phyloP scores from a whole-genome alignment of 2,113 vertebrate species.

The Pseudois nayaur region DNA sequence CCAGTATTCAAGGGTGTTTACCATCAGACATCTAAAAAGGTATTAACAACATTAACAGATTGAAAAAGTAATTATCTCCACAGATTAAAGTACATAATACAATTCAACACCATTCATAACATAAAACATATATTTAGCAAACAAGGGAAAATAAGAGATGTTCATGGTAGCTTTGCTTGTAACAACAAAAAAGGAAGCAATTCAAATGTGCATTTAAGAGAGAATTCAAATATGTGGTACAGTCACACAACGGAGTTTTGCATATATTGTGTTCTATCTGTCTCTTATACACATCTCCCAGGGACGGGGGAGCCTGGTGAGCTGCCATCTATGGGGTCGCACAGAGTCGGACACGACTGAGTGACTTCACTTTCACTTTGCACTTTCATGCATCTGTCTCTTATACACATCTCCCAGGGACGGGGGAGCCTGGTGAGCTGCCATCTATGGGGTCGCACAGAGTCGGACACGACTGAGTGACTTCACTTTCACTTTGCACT shows the following conservation, averaged over 20 bases:
- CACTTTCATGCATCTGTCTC: too few species aligned
- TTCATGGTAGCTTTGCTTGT: background rate
- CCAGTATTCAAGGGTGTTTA: background rate
- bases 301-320: too few species aligned
- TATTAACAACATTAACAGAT: background rate
- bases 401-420: too few species aligned
- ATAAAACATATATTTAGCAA: background rate
- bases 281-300: too few species aligned
- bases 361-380: too few species aligned
- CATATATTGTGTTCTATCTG: background rate
- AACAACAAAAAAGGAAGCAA: background rate
- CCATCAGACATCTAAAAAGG: background rate
- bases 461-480: too few species aligned
- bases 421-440: too few species aligned
- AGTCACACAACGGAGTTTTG: background rate
- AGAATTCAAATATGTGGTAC: background rate
- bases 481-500: too few species aligned
- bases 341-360: too few species aligned
- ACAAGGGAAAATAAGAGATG: background rate
- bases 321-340: too few species aligned
- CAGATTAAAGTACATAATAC: background rate
- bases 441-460: too few species aligned
- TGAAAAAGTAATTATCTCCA: background rate
- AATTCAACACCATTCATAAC: background rate
- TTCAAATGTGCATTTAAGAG: background rate